Evolutionary conservation across 2,888 invertebrate genomes (phyloP).

Genomic region (Blastobasis lacticolella): DNA sequence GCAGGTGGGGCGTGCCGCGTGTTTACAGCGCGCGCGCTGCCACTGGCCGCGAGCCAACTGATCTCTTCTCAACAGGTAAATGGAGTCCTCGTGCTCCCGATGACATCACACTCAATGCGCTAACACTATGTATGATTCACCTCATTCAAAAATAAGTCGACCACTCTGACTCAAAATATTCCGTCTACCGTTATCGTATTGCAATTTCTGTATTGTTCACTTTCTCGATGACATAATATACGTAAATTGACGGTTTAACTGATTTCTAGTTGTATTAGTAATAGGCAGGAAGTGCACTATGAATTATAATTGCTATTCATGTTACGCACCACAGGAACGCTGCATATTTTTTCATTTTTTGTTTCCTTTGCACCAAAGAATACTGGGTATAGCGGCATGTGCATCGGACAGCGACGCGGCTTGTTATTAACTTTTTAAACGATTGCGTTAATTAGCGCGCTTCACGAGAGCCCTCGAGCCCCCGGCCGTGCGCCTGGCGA

Average conservation of each 20-base stretch:
- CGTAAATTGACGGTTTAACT: no score
- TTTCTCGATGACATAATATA: not conserved
- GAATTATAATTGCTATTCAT: slow-evolving; percentile 3
- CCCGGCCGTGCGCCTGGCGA: slow-evolving; percentile 27
- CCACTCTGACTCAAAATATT: slow-evolving; percentile 27
- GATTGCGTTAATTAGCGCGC: slow-evolving; percentile 68
- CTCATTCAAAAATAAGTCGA: slow-evolving; percentile 48
- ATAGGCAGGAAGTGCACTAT: no score
- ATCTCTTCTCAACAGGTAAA: slow-evolving; percentile 63
- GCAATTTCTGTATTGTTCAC: slow-evolving; percentile 19
- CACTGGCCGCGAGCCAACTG: slow-evolving; percentile 56
- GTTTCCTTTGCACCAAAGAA: slow-evolving; percentile 14
- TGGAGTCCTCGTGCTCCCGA: slow-evolving; percentile 42
- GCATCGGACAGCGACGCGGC: slow-evolving; percentile 52
- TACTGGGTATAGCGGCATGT: slow-evolving; percentile 36
- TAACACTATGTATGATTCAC: slow-evolving; percentile 44
- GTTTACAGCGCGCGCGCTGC: slow-evolving; percentile 14
- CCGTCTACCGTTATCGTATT: slow-evolving; percentile 24
- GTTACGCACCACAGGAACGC: not conserved
- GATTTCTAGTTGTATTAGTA: no score
- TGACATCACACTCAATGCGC: slow-evolving; percentile 51
- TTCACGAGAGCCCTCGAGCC: slow-evolving; percentile 48
- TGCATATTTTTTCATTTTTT: slow-evolving; percentile 5
- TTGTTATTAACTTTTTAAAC: slow-evolving; percentile 68
- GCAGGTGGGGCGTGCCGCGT: slow-evolving; percentile 16